These are phyloP conservation scores for Goniozus legneri DNA, from an alignment of 1,140 invertebrate species.

Conservation along the genomic window DNA sequence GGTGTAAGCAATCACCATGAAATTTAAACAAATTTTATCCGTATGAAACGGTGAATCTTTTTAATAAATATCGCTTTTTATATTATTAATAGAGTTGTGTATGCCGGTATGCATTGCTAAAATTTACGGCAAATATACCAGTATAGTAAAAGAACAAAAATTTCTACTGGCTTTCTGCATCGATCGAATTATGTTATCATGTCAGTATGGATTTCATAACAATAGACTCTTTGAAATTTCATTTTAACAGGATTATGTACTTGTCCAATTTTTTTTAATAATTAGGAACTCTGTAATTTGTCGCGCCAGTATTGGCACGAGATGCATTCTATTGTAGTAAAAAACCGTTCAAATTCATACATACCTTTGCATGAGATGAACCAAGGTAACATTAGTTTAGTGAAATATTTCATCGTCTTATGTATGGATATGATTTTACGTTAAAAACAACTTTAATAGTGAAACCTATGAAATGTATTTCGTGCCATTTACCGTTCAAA, in stretches of 20 bases:
- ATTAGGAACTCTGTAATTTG: constrained; percentile 13
- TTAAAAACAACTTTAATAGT: constrained; percentile 7
- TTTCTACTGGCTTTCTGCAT: no score
- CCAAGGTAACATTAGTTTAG: constrained; percentile 18
- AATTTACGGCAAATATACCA: no score
- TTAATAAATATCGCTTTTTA: neutral
- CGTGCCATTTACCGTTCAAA: constrained; percentile 20
- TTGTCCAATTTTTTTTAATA: no score
- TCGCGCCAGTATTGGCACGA: constrained; percentile 27
- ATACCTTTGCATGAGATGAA: constrained; percentile 11
- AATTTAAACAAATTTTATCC: no score
- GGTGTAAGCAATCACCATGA: neutral
- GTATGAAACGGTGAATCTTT: constrained; percentile 26
- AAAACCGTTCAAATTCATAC: no score
- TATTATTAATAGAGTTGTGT: no score
- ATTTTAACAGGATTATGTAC: no score
- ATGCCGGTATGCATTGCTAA: no score
- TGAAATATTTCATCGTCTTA: constrained; percentile 11
- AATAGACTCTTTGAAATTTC: no score
- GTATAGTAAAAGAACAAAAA: no score
- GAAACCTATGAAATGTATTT: constrained; percentile 14
- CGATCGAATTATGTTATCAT: no score
- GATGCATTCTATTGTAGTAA: constrained; percentile 20
- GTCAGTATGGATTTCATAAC: no score
- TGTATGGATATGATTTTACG: constrained; percentile 13